phyloP scores from a whole-genome alignment of 2,797 vertebrate species.

The Luscinia luscinia region DNA sequence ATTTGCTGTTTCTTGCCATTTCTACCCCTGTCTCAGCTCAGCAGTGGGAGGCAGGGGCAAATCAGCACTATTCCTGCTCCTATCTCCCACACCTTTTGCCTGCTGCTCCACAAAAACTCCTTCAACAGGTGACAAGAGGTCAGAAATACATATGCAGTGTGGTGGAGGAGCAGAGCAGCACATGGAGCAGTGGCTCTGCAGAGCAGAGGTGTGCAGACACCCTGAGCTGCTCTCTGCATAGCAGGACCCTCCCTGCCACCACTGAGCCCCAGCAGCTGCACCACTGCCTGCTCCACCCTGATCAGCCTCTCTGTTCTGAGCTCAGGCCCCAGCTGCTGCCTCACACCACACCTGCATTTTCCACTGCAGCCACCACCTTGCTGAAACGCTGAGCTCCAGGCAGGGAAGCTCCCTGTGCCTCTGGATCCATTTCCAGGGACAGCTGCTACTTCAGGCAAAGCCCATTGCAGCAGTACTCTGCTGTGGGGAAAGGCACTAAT shows the following conservation, averaged over 20 bases:
- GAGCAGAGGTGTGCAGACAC: not conserved
- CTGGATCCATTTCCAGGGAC: not conserved
- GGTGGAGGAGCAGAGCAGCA: not conserved
- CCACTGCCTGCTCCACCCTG: not conserved
- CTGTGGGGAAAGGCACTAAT: not conserved
- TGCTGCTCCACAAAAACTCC: not conserved
- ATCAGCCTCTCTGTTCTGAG: not conserved
- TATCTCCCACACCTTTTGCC: not conserved
- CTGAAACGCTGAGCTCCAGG: not conserved
- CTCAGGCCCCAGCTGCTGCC: not conserved
- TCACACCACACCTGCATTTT: not conserved
- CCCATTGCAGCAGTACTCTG: not conserved
- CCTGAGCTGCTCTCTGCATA: fast-evolving
- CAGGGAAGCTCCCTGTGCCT: not conserved
- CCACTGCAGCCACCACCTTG: not conserved
- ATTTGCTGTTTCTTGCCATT: not conserved
- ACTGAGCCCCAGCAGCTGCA: not conserved
- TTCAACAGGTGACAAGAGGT: not conserved
- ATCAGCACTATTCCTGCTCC: not conserved
- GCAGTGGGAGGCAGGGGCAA: not conserved
- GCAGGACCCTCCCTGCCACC: not conserved
- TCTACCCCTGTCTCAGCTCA: not conserved
- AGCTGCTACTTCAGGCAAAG: not conserved
- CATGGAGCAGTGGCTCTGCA: fast-evolving
- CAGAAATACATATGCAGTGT: fast-evolving